Conservation (phyloP, 2,797 vertebrate genomes). For the Numenius phaeopus region DNA sequence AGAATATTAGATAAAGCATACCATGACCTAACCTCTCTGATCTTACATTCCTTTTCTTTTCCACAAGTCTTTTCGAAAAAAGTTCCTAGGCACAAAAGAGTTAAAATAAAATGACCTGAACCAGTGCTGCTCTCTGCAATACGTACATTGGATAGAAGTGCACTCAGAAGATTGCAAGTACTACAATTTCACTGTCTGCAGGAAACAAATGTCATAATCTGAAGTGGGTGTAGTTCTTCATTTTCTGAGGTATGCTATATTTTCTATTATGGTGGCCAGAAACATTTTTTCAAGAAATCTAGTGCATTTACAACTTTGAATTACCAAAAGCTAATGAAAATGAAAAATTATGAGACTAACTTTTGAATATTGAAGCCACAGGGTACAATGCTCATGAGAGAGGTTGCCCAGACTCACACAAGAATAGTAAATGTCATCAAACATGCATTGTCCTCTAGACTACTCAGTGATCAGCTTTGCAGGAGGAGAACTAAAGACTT, state of each 20-base stretch:
- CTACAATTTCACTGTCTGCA: neutral
- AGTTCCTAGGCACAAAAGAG: neutral
- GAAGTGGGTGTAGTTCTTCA: neutral
- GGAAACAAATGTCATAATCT: neutral
- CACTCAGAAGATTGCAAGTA: neutral
- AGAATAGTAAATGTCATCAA: neutral
- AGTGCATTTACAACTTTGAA: neutral
- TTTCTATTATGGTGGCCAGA: neutral
- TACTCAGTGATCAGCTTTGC: neutral
- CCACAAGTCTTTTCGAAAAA: neutral
- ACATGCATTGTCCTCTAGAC: neutral
- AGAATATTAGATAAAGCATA: neutral
- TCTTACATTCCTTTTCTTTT: neutral
- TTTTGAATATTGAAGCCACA: neutral
- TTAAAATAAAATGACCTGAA: neutral
- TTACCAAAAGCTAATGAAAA: neutral
- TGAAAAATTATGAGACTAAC: neutral
- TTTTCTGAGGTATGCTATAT: neutral
- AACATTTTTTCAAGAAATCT: neutral
- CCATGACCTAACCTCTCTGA: neutral
- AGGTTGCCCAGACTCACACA: neutral
- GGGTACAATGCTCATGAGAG: neutral
- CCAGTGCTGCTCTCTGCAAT: neutral
- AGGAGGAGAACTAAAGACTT: neutral
- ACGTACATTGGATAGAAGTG: fast-evolving